These are phyloP conservation scores for Apogon hyalosoma DNA, from an alignment of 2,797 vertebrate genomes.

Conservation along the genomic window DNA sequence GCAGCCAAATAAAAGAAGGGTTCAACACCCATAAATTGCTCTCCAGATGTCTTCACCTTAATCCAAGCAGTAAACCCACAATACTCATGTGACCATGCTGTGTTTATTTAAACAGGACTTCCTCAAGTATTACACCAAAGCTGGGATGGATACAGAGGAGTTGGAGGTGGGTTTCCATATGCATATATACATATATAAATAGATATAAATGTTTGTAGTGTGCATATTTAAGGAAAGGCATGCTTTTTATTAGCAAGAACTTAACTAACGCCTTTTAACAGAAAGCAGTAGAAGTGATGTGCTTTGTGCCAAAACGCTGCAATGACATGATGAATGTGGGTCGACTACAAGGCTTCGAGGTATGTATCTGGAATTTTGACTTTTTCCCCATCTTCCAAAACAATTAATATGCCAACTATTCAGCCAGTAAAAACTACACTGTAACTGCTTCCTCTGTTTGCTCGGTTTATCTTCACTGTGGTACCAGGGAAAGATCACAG, in stretches of 20 bases:
- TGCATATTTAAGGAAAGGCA: not conserved
- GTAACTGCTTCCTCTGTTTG: constrained; percentile 39
- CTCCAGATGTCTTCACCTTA: constrained; percentile 68
- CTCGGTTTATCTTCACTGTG: constrained; percentile 25
- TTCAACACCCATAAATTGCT: constrained; percentile 60
- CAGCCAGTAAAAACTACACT: constrained; percentile 15
- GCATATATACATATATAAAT: not conserved
- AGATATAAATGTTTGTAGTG: constrained; percentile 6
- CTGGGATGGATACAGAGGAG: constrained; percentile 90
- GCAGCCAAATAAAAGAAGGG: constrained; percentile 58
- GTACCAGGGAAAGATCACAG: constrained; percentile 92
- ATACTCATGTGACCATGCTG: constrained; percentile 63
- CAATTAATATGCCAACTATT: constrained; percentile 34
- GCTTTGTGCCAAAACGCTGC: constrained; percentile 94
- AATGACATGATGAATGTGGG: constrained; percentile 98
- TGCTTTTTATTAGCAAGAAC: constrained; percentile 1
- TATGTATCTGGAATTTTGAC: constrained; percentile 65
- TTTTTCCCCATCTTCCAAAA: constrained; percentile 22
- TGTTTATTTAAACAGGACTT: constrained; percentile 89
- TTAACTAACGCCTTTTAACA: constrained; percentile 60
- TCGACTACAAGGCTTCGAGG: constrained; percentile 94
- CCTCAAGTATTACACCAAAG: constrained; percentile 92
- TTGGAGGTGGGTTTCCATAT: constrained; percentile 85
- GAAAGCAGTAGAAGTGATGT: constrained; percentile 96
- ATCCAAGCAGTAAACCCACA: constrained; percentile 55